These are phyloP conservation scores for Bombyx mandarina DNA, from an alignment of 1,140 invertebrate species.

Conservation along the genomic window DNA sequence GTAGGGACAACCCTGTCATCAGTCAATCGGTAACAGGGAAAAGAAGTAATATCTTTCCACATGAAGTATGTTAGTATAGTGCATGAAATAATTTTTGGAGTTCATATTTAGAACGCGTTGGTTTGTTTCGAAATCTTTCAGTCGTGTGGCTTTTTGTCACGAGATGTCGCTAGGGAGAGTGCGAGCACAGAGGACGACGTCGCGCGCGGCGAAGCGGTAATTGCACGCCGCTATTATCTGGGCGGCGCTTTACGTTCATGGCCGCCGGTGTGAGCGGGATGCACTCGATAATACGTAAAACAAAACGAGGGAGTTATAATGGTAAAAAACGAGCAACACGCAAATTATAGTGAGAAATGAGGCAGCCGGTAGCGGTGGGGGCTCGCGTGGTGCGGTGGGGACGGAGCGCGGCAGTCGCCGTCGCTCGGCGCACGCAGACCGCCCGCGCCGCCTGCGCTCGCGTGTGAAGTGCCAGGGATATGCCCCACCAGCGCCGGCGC, in stretches of 20 bases:
- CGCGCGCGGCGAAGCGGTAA: slow-evolving; percentile 34
- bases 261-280: slow-evolving; percentile 67
- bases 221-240: slow-evolving; percentile 66
- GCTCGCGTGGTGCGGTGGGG: slow-evolving; percentile 45
- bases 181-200: slow-evolving; percentile 8
- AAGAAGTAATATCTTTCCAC: too few relatives aligned
- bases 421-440: slow-evolving; percentile 52
- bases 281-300: slow-evolving; percentile 69
- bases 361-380: slow-evolving; percentile 68
- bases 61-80: too few relatives aligned
- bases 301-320: slow-evolving; percentile 70
- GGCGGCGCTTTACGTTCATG: slow-evolving; percentile 62
- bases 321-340: slow-evolving; percentile 68
- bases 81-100: too few relatives aligned
- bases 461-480: slow-evolving; percentile 58
- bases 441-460: slow-evolving; percentile 57
- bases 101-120: too few relatives aligned
- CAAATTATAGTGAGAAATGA: slow-evolving; percentile 71
- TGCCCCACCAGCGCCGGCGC: slow-evolving; percentile 38
- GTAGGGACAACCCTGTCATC: too few relatives aligned
- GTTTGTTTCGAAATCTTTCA: too few relatives aligned
- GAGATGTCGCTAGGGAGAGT: slow-evolving; percentile 49
- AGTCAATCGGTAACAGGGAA: too few relatives aligned
- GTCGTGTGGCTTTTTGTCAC: slow-evolving; percentile 26
- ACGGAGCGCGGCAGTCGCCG: slow-evolving; percentile 50